Evolutionary conservation across 2,113 vertebrate genomes (phyloP).

Genomic region (Benitochromis conjunctus): DNA sequence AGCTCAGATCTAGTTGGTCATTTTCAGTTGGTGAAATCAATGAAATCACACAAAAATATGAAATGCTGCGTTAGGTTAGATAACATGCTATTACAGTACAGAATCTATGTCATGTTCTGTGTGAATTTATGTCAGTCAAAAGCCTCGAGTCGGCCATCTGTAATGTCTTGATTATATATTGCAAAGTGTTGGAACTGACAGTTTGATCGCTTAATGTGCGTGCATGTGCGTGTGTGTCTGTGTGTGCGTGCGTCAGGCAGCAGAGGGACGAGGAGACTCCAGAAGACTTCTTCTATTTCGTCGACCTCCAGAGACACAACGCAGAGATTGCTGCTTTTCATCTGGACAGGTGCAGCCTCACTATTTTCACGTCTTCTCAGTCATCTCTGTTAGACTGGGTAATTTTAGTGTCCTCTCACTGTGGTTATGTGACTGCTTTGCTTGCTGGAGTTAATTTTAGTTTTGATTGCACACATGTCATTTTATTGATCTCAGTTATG

Average conservation of each 20-base stretch:
- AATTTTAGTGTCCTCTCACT: neutral
- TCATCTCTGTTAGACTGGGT: neutral
- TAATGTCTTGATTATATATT: neutral
- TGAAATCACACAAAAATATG: neutral
- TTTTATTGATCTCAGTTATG: slow-evolving; percentile 1
- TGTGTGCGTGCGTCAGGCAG: slow-evolving; percentile 77
- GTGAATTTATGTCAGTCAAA: neutral
- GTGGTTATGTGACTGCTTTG: neutral
- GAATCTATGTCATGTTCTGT: neutral
- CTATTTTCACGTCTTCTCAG: neutral
- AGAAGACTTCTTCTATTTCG: slow-evolving; percentile 90
- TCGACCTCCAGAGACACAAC: slow-evolving; percentile 95
- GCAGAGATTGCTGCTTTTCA: slow-evolving; percentile 97
- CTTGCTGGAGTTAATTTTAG: neutral
- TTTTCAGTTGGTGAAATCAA: neutral
- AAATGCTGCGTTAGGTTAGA: neutral
- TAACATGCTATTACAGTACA: neutral
- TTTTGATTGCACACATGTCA: neutral
- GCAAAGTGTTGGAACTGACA: neutral
- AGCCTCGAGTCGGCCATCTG: neutral
- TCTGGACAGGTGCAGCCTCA: slow-evolving; percentile 84
- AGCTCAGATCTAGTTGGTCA: neutral
- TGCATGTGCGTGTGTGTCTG: neutral
- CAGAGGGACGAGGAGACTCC: slow-evolving; percentile 88
- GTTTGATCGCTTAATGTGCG: neutral